Percentiles rank a stretch among this genome's conserved stretches.
Evolutionary conservation across 2,797 vertebrate genomes (phyloP).

Genomic region (Sphenodon punctatus): DNA sequence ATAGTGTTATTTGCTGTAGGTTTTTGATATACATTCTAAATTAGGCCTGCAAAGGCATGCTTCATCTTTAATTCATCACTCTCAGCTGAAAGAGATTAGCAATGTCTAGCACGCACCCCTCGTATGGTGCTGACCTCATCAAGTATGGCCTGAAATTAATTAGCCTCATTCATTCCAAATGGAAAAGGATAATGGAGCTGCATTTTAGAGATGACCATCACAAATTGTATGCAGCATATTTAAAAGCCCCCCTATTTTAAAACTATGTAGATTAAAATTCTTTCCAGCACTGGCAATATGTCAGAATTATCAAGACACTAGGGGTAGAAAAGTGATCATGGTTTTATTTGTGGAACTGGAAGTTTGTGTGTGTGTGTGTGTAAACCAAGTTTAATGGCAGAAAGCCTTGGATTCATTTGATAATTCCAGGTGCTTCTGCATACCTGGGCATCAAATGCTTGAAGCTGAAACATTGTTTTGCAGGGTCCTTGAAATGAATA

Average conservation of each 20-base stretch:
- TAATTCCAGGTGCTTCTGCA: conserved; percentile 69
- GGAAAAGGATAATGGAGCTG: conserved; percentile 80
- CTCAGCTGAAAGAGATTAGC: conserved; percentile 86
- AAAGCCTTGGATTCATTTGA: conserved; percentile 67
- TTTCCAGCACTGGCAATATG: conserved; percentile 70
- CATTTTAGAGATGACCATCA: conserved; percentile 81
- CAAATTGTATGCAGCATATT: conserved; percentile 79
- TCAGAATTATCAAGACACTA: conserved; percentile 59
- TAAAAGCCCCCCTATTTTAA: conserved; percentile 68
- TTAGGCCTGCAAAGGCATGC: conserved; percentile 82
- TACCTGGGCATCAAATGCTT: conserved; percentile 39
- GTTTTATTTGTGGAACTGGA: conserved; percentile 45
- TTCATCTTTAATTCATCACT: conserved; percentile 87
- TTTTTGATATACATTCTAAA: conserved; percentile 84
- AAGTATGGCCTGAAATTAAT: conserved; percentile 86
- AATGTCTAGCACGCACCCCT: conserved; percentile 82
- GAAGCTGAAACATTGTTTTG: conserved; percentile 50
- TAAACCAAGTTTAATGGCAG: conserved; percentile 40
- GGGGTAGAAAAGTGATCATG: conserved; percentile 14
- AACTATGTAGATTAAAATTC: conserved; percentile 75
- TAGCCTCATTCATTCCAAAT: conserved; percentile 85
- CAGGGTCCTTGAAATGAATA: conserved; percentile 47
- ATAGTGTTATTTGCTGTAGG: conserved; percentile 81
- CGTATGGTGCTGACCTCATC: conserved; percentile 83
- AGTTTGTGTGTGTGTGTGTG: conserved; percentile 11